Evolutionary conservation across 2,888 invertebrate species (phyloP).

Genomic region (Villa cingulata): DNA sequence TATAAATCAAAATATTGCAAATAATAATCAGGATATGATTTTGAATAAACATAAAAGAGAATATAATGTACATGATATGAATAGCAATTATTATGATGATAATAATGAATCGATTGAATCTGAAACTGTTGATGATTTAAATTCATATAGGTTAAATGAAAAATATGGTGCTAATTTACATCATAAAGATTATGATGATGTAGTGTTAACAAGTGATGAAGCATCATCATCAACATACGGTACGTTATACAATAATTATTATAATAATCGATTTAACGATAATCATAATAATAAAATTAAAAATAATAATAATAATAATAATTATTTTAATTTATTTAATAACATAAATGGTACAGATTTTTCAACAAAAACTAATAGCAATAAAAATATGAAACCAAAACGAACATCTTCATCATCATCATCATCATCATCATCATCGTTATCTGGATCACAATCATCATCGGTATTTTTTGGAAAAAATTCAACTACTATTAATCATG

Average conservation of each 20-base stretch:
- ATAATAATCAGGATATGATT: slow-evolving; percentile 6
- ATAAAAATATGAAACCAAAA: slow-evolving; percentile 12
- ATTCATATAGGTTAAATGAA: neutral
- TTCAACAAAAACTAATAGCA: neutral
- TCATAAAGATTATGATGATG: neutral
- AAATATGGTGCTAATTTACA: neutral
- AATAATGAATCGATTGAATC: neutral
- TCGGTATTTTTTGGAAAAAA: slow-evolving; percentile 12
- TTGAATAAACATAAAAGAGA: slow-evolving; percentile 7
- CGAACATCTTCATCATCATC: slow-evolving; percentile 3
- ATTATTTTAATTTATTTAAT: slow-evolving; percentile 1
- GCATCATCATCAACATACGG: neutral
- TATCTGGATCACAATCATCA: neutral
- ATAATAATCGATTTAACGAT: neutral
- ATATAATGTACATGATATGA: neutral
- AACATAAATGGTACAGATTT: slow-evolving; percentile 3
- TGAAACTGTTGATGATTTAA: neutral
- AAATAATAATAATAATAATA: too few species aligned
- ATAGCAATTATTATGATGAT: neutral
- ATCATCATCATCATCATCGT: neutral
- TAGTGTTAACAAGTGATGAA: neutral
- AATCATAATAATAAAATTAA: neutral
- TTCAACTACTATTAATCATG: slow-evolving; percentile 17
- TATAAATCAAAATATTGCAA: slow-evolving; percentile 5
- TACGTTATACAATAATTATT: neutral